Evolutionary conservation across 2,113 vertebrate species (phyloP).

Genomic region (Irena cyanogastra): DNA sequence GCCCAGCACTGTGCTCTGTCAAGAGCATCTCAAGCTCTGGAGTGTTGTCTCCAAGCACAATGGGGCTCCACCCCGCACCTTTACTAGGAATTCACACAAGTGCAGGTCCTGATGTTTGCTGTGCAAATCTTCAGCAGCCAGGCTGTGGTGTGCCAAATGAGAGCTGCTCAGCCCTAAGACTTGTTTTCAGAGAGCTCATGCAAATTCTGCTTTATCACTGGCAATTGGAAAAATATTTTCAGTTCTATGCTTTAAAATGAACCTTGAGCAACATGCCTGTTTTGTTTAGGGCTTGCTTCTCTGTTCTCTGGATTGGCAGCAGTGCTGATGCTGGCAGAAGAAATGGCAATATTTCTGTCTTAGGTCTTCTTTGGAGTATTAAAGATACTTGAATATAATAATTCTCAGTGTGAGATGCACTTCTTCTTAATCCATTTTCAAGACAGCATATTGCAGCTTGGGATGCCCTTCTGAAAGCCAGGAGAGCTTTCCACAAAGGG

Average conservation of each 20-base stretch:
- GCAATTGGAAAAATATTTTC: not conserved
- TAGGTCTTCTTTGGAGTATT: not conserved
- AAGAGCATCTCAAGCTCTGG: not conserved
- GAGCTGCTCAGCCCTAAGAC: not conserved
- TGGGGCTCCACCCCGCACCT: not conserved
- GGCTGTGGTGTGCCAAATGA: not conserved
- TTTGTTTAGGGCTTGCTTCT: not conserved
- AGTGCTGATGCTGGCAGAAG: not conserved
- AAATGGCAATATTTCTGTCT: not conserved
- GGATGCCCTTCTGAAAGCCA: not conserved
- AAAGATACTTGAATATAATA: not conserved
- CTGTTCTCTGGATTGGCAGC: not conserved
- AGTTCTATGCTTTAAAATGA: not conserved
- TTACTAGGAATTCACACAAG: not conserved
- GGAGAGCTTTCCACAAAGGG: not conserved
- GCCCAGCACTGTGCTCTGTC: not conserved
- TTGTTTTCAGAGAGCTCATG: not conserved
- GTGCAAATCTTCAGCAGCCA: not conserved
- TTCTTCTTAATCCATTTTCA: constrained; percentile 25
- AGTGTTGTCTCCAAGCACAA: not conserved
- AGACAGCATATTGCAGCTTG: constrained; percentile 1
- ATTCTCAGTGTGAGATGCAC: not conserved
- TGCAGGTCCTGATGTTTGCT: not conserved
- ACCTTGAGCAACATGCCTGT: not conserved
- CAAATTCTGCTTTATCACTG: not conserved